Conservation (phyloP, 2,113 vertebrate species). For the Zootoca vivipara region DNA sequence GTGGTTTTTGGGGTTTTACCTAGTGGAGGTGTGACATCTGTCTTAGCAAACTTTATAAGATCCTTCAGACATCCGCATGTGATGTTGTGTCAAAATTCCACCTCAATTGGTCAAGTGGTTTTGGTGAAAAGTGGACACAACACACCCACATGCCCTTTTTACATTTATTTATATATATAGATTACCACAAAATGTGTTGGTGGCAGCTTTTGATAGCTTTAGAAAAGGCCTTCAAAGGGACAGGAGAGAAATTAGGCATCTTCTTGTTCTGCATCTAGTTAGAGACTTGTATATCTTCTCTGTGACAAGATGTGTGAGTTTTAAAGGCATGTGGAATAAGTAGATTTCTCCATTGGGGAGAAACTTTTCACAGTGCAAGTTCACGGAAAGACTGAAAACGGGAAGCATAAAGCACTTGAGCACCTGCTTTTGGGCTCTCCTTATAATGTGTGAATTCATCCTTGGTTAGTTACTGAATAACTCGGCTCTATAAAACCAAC, state of each 20-base stretch:
- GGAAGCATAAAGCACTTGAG: not conserved
- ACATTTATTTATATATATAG: no score
- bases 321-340: not conserved
- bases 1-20: no score
- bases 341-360: not conserved
- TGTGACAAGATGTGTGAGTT: not conserved
- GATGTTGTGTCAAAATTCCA: no score
- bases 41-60: no score
- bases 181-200: not conserved
- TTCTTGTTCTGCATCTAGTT: not conserved
- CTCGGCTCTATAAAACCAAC: not conserved
- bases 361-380: not conserved
- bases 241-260: no score
- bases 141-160: no score
- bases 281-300: not conserved
- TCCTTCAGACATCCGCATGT: no score
- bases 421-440: not conserved
- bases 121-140: no score
- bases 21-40: no score
- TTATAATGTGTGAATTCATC: not conserved
- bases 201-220: not conserved
- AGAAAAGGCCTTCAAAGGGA: not conserved
- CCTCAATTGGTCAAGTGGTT: no score
- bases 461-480: not conserved
- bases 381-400: not conserved